Conservation (phyloP, 2,888 invertebrate genomes). For the Diaprepes abbreviatus region DNA sequence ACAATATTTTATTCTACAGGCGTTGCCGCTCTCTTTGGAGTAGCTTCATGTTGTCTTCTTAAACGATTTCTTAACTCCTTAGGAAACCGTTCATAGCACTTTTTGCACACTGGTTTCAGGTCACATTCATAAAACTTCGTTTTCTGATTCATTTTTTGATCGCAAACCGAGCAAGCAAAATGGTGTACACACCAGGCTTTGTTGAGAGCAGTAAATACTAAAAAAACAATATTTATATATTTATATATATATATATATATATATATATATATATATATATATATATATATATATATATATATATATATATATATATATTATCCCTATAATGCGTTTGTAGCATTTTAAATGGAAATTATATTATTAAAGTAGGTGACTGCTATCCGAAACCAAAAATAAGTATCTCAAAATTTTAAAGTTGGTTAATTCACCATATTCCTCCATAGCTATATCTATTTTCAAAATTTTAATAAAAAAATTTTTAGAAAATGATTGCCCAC, state of each 20-base stretch:
- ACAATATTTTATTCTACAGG: constrained; percentile 50
- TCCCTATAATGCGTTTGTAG: too few species aligned
- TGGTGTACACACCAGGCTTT: constrained; percentile 99
- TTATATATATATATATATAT: neutral
- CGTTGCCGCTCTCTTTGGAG: constrained; percentile 53
- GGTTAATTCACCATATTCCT: too few species aligned
- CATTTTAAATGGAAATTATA: too few species aligned
- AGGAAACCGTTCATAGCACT: constrained; percentile 98
- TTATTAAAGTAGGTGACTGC: too few species aligned
- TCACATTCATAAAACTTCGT: constrained; percentile 99
- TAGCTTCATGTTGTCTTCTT: constrained; percentile 87
- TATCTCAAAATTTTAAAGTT: too few species aligned
- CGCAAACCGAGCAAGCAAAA: constrained; percentile 97
- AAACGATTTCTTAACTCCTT: constrained; percentile 92
- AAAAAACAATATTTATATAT: neutral
- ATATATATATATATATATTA: too few species aligned
- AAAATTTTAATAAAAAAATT: too few species aligned
- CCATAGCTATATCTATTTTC: too few species aligned
- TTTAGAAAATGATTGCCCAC: too few species aligned
- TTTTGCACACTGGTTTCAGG: constrained; percentile 97
- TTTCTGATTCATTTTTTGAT: constrained; percentile 95
- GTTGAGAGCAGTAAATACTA: constrained; percentile 97
- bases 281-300: too few species aligned
- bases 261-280: too few species aligned
- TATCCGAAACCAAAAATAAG: too few species aligned